Percentiles rank a stretch among this genome's conserved stretches.
Evolutionary conservation across 2,797 vertebrate genomes (phyloP).

Genomic region (Tokudaia tokunoshimensis): DNA sequence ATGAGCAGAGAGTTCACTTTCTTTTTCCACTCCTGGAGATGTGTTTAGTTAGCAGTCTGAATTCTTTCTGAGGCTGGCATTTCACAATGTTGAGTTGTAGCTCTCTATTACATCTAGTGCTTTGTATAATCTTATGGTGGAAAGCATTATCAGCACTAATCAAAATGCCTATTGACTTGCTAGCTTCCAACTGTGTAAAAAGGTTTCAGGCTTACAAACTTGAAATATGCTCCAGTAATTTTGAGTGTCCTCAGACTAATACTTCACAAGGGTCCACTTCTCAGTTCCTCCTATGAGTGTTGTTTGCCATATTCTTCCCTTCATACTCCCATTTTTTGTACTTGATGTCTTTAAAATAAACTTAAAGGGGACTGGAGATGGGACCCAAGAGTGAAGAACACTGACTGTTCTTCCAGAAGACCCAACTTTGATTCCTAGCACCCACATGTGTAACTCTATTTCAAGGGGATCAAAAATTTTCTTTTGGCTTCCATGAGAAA

Average conservation of each 20-base stretch:
- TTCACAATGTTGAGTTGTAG: slow-evolving; percentile 22
- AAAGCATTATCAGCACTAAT: slow-evolving; percentile 40
- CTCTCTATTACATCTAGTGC: neutral
- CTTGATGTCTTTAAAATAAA: slow-evolving; percentile 4
- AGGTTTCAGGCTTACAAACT: neutral
- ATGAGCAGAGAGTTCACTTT: neutral
- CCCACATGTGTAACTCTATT: neutral
- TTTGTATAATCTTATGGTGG: slow-evolving; percentile 8
- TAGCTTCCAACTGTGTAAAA: slow-evolving; percentile 52
- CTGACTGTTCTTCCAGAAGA: neutral
- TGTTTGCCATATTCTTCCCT: slow-evolving; percentile 12
- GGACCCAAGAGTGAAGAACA: neutral
- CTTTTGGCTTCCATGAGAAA: neutral
- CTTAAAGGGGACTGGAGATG: neutral
- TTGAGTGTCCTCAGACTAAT: slow-evolving; percentile 12
- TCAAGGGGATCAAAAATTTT: neutral
- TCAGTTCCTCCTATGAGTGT: neutral
- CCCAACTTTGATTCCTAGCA: neutral
- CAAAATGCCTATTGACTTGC: slow-evolving; percentile 50
- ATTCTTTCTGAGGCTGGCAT: neutral
- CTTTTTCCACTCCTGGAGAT: slow-evolving; percentile 36
- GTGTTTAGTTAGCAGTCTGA: neutral
- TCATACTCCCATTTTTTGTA: slow-evolving; percentile 7
- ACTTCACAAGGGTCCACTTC: neutral
- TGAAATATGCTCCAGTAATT: slow-evolving; percentile 23